These are phyloP conservation scores for Drosophila phalerata DNA, from an alignment of 2,888 invertebrate species.

Conservation along the genomic window DNA sequence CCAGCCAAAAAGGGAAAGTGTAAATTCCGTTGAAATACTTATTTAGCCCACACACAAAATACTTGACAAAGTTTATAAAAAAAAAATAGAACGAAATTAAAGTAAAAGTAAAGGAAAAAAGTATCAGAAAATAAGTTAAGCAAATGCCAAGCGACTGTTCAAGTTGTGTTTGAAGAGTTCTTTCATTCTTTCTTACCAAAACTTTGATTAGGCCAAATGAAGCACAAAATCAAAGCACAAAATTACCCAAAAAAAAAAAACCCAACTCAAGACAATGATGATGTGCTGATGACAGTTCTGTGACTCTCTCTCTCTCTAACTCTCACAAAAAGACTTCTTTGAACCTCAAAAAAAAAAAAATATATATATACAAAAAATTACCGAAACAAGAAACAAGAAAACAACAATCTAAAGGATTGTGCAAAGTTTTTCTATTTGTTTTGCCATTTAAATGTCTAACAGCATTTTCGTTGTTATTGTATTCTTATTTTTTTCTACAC, in stretches of 20 bases:
- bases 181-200: conserved; percentile 38
- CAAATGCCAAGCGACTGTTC: conserved; percentile 39
- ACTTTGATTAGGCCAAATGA: conserved; percentile 79
- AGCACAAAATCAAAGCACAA: conserved; percentile 78
- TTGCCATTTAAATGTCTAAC: conserved; percentile 64
- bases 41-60: conserved; percentile 56
- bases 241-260: conserved; percentile 15
- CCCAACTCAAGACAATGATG: conserved; percentile 65
- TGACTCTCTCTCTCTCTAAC: conserved; percentile 50
- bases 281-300: conserved; percentile 62
- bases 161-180: conserved; percentile 32
- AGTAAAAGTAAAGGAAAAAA: conserved; percentile 48
- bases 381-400: conserved; percentile 3
- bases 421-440: conserved; percentile 63
- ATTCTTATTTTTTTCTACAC: not conserved
- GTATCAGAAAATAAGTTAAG: conserved; percentile 46
- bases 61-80: conserved; percentile 58
- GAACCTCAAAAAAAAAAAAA: conserved; percentile 5
- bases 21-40: conserved; percentile 67
- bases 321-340: conserved; percentile 11
- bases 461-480: conserved; percentile 22
- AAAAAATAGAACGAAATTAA: conserved; percentile 5
- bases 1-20: conserved; percentile 49
- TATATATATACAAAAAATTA: conserved; percentile 3
- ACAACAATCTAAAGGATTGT: conserved; percentile 57